Percentiles rank a stretch among this genome's conserved stretches.
These are phyloP conservation scores for Elysia crispata DNA, from an alignment of 2,888 invertebrate genomes.

Conservation along the genomic window DNA sequence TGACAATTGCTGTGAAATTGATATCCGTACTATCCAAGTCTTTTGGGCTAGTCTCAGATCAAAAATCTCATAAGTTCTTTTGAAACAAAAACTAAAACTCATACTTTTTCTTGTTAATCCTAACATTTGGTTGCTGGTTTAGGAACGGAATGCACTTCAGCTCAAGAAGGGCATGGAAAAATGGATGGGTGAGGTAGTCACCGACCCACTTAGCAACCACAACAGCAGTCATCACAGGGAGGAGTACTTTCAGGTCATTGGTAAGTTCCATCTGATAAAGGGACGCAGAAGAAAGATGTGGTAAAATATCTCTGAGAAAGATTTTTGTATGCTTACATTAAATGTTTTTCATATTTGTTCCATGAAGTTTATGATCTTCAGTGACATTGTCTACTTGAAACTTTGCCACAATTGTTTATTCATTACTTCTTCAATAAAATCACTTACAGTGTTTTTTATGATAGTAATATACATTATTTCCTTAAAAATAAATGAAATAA, in stretches of 20 bases:
- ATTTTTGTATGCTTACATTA: neutral
- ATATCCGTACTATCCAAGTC: too few relatives aligned
- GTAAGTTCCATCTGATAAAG: conserved; percentile 77
- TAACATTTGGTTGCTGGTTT: conserved; percentile 74
- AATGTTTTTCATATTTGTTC: too few relatives aligned
- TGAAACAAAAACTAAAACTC: neutral
- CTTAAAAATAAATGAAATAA: too few relatives aligned
- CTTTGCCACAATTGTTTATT: too few relatives aligned
- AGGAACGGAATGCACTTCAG: conserved; percentile 79
- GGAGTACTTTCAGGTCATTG: conserved; percentile 78
- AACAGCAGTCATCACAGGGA: conserved; percentile 78
- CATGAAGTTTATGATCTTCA: too few relatives aligned
- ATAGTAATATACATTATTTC: too few relatives aligned
- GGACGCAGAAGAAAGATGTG: neutral
- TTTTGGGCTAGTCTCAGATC: too few relatives aligned
- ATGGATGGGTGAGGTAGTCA: conserved; percentile 78
- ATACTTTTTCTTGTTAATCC: conserved; percentile 52
- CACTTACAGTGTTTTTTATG: too few relatives aligned
- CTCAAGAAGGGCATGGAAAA: conserved; percentile 78
- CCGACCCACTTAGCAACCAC: conserved; percentile 79
- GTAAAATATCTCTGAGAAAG: neutral
- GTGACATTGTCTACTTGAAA: too few relatives aligned
- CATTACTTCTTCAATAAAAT: too few relatives aligned
- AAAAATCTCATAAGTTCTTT: too few relatives aligned
- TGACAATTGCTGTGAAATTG: too few relatives aligned